phyloP scores from a whole-genome alignment of 2,888 invertebrate species.

The Taenaris catops region DNA sequence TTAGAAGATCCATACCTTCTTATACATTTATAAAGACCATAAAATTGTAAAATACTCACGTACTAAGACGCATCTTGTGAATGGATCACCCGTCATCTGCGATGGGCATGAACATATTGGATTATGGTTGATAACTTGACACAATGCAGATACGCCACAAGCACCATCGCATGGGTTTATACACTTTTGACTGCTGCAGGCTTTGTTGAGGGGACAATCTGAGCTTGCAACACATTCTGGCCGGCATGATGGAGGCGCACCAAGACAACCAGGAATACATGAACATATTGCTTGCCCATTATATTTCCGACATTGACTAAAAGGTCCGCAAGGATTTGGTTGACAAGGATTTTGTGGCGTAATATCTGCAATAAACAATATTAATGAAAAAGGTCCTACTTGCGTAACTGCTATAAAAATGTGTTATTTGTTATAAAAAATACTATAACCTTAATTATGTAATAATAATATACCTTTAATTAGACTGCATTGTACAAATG shows the following conservation, averaged over 20 bases:
- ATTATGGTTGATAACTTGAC: conserved; percentile 88
- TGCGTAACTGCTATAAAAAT: neutral
- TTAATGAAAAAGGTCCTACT: too few species aligned
- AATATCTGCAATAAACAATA: conserved; percentile 42
- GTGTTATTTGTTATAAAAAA: neutral
- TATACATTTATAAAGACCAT: too few species aligned
- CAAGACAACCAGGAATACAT: conserved; percentile 82
- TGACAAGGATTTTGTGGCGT: conserved; percentile 78
- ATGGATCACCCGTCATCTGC: conserved; percentile 84
- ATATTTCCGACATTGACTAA: conserved; percentile 81
- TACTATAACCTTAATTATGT: neutral
- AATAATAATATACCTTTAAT: conserved; percentile 60
- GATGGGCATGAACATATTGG: conserved; percentile 85
- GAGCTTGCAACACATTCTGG: conserved; percentile 87
- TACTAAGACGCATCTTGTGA: conserved; percentile 77
- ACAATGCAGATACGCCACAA: conserved; percentile 87
- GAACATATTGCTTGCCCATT: conserved; percentile 84
- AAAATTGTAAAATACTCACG: too few species aligned
- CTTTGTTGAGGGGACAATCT: conserved; percentile 85
- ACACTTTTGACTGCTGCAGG: conserved; percentile 86
- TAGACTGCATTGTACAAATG: conserved; percentile 83
- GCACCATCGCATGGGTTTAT: conserved; percentile 87
- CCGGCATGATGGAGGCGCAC: conserved; percentile 84
- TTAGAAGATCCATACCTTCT: too few species aligned
- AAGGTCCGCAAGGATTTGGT: conserved; percentile 82